Evolutionary conservation across 1,140 invertebrate genomes (phyloP).

Genomic region (Aleiodes sp.): DNA sequence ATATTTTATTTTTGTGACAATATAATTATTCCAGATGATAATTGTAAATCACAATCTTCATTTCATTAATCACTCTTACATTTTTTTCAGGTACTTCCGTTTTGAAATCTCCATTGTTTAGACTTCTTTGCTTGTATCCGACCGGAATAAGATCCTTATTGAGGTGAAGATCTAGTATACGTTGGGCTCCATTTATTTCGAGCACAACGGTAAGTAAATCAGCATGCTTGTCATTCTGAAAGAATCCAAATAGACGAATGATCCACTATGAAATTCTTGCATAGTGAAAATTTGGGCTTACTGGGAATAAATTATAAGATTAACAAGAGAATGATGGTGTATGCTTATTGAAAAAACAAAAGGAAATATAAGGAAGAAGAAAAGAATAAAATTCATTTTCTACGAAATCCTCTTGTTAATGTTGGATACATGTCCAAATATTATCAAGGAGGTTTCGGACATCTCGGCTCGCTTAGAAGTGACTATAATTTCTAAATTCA

Average conservation of each 20-base stretch:
- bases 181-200: conserved; percentile 72
- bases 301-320: no score
- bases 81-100: conserved; percentile 70
- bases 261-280: not conserved
- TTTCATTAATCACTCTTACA: conserved; percentile 66
- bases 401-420: no score
- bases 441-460: no score
- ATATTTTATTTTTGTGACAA: not conserved
- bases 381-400: no score
- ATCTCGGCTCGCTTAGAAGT: no score
- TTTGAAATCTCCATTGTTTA: conserved; percentile 73
- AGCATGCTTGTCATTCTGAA: conserved; percentile 74
- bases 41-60: not conserved
- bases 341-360: no score
- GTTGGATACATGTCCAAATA: no score
- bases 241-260: conserved; percentile 48
- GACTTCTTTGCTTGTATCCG: conserved; percentile 78
- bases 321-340: no score
- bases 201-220: conserved; percentile 75
- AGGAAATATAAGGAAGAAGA: no score
- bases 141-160: conserved; percentile 80
- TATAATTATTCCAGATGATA: not conserved
- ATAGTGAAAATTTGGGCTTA: no score
- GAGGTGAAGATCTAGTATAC: conserved; percentile 78
- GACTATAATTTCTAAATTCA: no score